A percentile compares a stretch with the other conserved stretches of the same genome.
Conservation (phyloP, 2,113 vertebrate species). For the Mus spicilegus region DNA sequence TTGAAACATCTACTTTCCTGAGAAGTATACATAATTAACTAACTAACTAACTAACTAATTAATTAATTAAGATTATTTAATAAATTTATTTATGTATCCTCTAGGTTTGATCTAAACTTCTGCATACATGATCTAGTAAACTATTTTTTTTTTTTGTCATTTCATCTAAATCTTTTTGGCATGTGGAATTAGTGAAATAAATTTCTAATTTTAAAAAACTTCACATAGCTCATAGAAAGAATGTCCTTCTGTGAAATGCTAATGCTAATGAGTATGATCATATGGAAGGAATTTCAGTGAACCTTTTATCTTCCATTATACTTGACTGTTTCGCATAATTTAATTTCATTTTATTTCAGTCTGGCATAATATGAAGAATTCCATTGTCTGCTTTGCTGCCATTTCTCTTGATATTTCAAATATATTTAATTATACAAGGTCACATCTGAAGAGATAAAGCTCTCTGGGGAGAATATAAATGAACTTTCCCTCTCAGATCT, state of each 20-base stretch:
- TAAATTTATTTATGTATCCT: not conserved
- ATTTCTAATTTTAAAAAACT: conserved; percentile 80
- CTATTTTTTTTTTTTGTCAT: conserved; percentile 72
- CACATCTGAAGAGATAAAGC: conserved; percentile 88
- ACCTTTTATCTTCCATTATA: conserved; percentile 86
- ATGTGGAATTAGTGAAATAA: conserved; percentile 79
- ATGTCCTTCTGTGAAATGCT: conserved; percentile 80
- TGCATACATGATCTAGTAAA: conserved; percentile 56
- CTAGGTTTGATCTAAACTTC: conserved; percentile 4
- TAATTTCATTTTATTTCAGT: conserved; percentile 86
- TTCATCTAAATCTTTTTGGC: conserved; percentile 67
- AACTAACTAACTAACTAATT: not conserved
- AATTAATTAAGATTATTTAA: not conserved
- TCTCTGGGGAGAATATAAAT: conserved; percentile 88
- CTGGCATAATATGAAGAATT: conserved; percentile 86
- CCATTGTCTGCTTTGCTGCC: conserved; percentile 86
- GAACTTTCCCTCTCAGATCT: conserved; percentile 87
- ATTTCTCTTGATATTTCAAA: conserved; percentile 89
- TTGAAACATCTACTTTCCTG: not conserved
- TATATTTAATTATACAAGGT: conserved; percentile 92
- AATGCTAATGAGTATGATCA: conserved; percentile 85
- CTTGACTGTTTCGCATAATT: conserved; percentile 87
- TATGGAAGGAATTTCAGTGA: conserved; percentile 84
- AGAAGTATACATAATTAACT: not conserved
- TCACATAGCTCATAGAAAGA: conserved; percentile 77